Evolutionary conservation across 2,888 invertebrate genomes (phyloP).

Genomic region (Tachina lurida): DNA sequence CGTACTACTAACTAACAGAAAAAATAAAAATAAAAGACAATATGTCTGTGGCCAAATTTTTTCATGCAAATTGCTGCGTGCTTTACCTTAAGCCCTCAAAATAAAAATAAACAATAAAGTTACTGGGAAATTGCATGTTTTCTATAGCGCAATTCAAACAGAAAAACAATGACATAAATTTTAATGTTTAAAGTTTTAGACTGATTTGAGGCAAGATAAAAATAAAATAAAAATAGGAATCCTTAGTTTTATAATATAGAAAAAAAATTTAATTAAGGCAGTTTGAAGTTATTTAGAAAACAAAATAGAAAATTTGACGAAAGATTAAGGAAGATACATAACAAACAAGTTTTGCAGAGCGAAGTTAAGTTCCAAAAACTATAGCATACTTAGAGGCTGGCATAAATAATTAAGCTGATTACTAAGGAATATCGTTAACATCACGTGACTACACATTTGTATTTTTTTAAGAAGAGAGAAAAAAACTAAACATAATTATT

Average conservation of each 20-base stretch:
- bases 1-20: background rate
- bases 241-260: background rate
- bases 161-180: constrained; percentile 1
- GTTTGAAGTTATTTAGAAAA: background rate
- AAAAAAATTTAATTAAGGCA: background rate
- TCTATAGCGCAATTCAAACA: constrained; percentile 14
- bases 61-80: constrained; percentile 40
- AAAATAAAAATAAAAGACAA: background rate
- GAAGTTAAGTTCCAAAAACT: background rate
- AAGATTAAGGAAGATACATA: background rate
- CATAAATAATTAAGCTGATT: background rate
- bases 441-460: too few relatives aligned
- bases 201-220: background rate
- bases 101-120: constrained; percentile 5
- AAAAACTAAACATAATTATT: too few relatives aligned
- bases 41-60: background rate
- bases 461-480: too few relatives aligned
- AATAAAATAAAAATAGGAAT: background rate
- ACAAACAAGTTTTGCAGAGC: too few relatives aligned
- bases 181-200: constrained; percentile 20
- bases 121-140: constrained; percentile 45
- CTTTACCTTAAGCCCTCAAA: background rate
- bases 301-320: background rate
- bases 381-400: background rate
- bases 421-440: too few relatives aligned